These are phyloP conservation scores for Lordiphosa collinella DNA, from an alignment of 1,140 invertebrate genomes.

Conservation along the genomic window DNA sequence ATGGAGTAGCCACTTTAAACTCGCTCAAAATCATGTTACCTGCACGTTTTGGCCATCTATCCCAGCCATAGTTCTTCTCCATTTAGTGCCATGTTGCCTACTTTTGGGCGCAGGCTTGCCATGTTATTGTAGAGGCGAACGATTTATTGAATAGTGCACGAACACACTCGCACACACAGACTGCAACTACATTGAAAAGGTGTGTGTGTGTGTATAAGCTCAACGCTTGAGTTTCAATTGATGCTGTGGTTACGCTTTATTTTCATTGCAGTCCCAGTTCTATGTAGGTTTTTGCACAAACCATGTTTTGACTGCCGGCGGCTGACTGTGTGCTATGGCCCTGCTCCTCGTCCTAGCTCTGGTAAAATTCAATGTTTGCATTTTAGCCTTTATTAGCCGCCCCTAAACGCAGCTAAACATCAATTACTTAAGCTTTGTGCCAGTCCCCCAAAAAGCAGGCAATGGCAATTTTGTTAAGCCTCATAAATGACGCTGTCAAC, in stretches of 20 bases:
- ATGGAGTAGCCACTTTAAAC: slow-evolving; percentile 44
- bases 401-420: slow-evolving; percentile 51
- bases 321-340: not conserved
- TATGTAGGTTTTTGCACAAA: not conserved
- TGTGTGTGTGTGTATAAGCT: slow-evolving; percentile 37
- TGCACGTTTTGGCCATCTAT: slow-evolving; percentile 65
- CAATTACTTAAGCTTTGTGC: slow-evolving; percentile 61
- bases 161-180: slow-evolving; percentile 17
- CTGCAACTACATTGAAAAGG: slow-evolving; percentile 59
- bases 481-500: slow-evolving; percentile 32
- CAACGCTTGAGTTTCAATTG: slow-evolving; percentile 69
- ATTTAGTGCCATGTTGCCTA: slow-evolving; percentile 44
- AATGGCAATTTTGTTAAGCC: slow-evolving; percentile 32
- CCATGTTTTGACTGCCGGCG: slow-evolving; percentile 3
- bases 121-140: slow-evolving; percentile 69
- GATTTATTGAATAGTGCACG: slow-evolving; percentile 70
- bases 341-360: not conserved
- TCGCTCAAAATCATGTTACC: slow-evolving; percentile 66
- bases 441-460: slow-evolving; percentile 9
- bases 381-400: slow-evolving; percentile 54
- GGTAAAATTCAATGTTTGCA: not conserved
- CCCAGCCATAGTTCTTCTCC: not conserved
- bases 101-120: slow-evolving; percentile 39
- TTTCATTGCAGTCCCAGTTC: slow-evolving; percentile 47
- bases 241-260: slow-evolving; percentile 73